These are phyloP conservation scores for Omphaloscelis lunosa DNA, from an alignment of 2,888 invertebrate genomes.

Conservation along the genomic window DNA sequence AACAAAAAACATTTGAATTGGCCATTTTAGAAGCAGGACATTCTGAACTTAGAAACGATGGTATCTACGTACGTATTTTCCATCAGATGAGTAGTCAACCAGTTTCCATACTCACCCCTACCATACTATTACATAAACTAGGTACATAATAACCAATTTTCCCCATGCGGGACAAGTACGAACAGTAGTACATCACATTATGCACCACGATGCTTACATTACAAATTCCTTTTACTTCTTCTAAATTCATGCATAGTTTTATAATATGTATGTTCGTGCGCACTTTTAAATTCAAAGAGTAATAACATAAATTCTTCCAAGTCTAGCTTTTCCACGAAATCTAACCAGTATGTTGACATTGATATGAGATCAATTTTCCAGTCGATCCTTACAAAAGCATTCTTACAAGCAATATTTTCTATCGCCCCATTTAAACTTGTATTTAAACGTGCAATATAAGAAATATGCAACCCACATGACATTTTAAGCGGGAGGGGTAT, in stretches of 20 bases:
- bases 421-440: conserved; percentile 21
- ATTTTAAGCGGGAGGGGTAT: conserved; percentile 23
- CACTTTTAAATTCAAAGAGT: neutral
- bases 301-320: neutral
- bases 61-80: neutral
- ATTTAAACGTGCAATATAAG: conserved; percentile 47
- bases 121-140: neutral
- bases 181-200: conserved; percentile 3
- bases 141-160: neutral
- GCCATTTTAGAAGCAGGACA: too few relatives aligned
- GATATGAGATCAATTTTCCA: too few relatives aligned
- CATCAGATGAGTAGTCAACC: neutral
- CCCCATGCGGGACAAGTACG: neutral
- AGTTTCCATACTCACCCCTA: neutral
- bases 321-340: neutral
- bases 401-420: conserved; percentile 19
- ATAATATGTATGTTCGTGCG: neutral
- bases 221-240: neutral
- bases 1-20: too few relatives aligned
- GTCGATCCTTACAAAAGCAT: conserved; percentile 4
- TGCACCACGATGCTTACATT: neutral
- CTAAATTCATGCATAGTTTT: conserved; percentile 4
- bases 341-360: neutral
- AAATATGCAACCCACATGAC: conserved; percentile 42
- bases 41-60: too few relatives aligned